Evolutionary conservation across 2,797 vertebrate genomes (phyloP), one percentile per base, ranked within the genome.

Genomic region (Ispidina picta): DNA sequence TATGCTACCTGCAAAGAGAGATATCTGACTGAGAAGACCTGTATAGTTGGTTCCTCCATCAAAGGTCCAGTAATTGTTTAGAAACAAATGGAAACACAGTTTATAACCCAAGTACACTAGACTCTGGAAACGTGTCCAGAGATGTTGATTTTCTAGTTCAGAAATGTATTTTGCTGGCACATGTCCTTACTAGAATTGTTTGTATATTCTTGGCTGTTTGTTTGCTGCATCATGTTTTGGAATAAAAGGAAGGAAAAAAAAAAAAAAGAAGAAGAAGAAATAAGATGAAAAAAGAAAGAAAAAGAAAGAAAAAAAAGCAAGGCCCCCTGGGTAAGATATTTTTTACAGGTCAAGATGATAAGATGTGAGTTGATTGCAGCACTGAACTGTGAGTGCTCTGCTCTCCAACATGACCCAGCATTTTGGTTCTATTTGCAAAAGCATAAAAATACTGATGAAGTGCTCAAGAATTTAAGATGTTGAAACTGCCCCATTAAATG

Each of bases 121-220:
- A 43, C 22, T 48, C 49, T 26, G 4, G 10, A 85, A 79, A 77
- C 43, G 65, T 62, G 55, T 72, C 46, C 71, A 49, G 37, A 88
- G 26, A 9, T 84, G 59, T 75, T 0, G 0, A 29, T 68, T 81
- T 58, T 28, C 35, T 68, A 62, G 43, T 84, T 82, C 69, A 91
- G 55, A 87, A 89, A 82, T 23, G 33, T 35, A 52, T 83, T 88
- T 80, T 93, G 58, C 79, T 88, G 74, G 59, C 41, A 94, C 60
- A 54, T 93, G 62, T 59, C 68, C 54, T 83, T 86, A 70, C 81
- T 89, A 78, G 79, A 74, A 63, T 55, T 64, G 39, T 84, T 91
- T 79, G 55, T 89, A 78, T 37, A 71, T 17, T 23, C 7, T 39
- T 69, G 83, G 37, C 19, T 44, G 31, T 68, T 68, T 41, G 60